Evolutionary conservation across 2,113 vertebrate genomes (phyloP).

Genomic region (Etia nguti): DNA sequence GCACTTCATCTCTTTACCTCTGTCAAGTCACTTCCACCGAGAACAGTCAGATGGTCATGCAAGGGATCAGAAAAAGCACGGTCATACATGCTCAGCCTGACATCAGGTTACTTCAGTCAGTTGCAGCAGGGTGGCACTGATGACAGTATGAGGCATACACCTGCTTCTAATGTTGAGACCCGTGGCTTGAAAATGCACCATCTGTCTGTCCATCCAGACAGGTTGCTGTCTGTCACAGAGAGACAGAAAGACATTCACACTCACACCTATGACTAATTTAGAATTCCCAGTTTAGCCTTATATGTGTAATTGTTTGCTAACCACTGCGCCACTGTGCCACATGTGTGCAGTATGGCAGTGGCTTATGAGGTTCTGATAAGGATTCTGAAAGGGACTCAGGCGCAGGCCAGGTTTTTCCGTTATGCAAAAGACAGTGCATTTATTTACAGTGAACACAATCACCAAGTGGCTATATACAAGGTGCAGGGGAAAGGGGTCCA

Average conservation of each 20-base stretch:
- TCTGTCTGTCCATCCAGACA: rapidly evolving
- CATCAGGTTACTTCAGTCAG: background rate
- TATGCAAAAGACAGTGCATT: too few species aligned
- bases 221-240: background rate
- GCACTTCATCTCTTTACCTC: background rate
- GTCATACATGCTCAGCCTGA: background rate
- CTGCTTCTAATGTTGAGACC: background rate
- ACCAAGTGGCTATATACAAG: too few species aligned
- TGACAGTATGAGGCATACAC: background rate
- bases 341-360: background rate
- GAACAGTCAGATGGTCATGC: background rate
- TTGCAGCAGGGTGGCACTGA: background rate
- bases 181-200: background rate
- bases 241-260: background rate
- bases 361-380: too few species aligned
- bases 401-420: too few species aligned
- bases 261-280: background rate
- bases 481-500: too few species aligned
- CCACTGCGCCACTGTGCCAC: background rate
- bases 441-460: too few species aligned
- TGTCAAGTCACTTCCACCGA: background rate
- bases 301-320: rapidly evolving
- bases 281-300: background rate
- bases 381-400: too few species aligned
- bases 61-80: background rate